These are phyloP conservation scores for Euura lappo DNA, from an alignment of 1,140 invertebrate species.

Conservation along the genomic window DNA sequence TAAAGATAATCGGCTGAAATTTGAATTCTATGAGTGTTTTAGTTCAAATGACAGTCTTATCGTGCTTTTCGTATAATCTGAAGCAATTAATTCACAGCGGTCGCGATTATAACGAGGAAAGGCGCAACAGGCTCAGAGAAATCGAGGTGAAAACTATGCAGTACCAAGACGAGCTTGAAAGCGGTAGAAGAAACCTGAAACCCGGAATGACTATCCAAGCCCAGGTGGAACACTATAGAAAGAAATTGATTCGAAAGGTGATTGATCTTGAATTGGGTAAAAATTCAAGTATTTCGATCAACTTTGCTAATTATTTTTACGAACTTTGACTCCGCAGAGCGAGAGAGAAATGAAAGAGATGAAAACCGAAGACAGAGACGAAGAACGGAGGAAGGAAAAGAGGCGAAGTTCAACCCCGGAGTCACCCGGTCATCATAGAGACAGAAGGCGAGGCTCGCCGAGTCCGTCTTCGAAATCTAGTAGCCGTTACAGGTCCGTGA, in stretches of 20 bases:
- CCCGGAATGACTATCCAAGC: conserved; percentile 78
- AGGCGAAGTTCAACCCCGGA: conserved; percentile 54
- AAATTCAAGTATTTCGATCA: background rate
- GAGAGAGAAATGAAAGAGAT: conserved; percentile 54
- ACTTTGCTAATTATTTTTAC: too few relatives aligned
- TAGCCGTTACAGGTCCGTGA: conserved; percentile 46
- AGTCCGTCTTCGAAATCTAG: conserved; percentile 44
- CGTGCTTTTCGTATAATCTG: too few relatives aligned
- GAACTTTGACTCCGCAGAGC: conserved; percentile 35
- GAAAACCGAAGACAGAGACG: conserved; percentile 54
- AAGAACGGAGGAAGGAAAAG: conserved; percentile 52
- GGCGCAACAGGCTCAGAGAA: conserved; percentile 84
- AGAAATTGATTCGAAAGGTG: conserved; percentile 87
- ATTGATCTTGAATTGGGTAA: conserved; percentile 8
- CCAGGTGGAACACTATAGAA: conserved; percentile 91
- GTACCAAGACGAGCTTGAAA: conserved; percentile 96
- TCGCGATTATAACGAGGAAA: conserved; percentile 73
- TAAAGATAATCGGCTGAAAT: too few relatives aligned
- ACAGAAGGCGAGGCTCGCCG: conserved; percentile 47
- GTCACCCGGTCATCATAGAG: conserved; percentile 52
- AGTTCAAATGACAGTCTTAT: too few relatives aligned
- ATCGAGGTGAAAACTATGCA: conserved; percentile 94
- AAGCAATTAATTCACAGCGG: conserved; percentile 32
- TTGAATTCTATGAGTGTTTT: too few relatives aligned
- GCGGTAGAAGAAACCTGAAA: conserved; percentile 78